Evolutionary conservation across 2,888 invertebrate species (phyloP).

Genomic region (Dryobota labecula): DNA sequence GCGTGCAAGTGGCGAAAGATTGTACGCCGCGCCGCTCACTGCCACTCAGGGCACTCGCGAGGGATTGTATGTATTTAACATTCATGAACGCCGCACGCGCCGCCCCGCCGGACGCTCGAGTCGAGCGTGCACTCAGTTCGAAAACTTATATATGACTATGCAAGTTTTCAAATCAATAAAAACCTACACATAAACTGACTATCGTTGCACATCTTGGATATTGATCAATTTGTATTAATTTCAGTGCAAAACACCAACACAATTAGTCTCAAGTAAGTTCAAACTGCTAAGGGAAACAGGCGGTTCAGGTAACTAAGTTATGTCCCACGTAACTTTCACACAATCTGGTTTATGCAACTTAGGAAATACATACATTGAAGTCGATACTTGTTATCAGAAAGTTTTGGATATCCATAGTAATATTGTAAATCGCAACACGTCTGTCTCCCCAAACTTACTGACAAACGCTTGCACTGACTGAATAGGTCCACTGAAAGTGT

Average conservation of each 20-base stretch:
- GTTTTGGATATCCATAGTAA: not conserved
- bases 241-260: slow-evolving; percentile 1
- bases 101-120: too few species aligned
- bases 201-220: not conserved
- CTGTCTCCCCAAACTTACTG: not conserved
- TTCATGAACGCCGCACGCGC: too few species aligned
- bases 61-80: too few species aligned
- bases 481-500: too few species aligned
- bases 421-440: not conserved
- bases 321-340: slow-evolving; percentile 19
- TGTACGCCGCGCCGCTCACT: too few species aligned
- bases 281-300: slow-evolving; percentile 7
- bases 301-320: slow-evolving; percentile 1
- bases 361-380: not conserved
- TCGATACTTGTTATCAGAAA: not conserved
- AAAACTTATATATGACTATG: not conserved
- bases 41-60: too few species aligned
- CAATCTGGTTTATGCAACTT: slow-evolving; percentile 23
- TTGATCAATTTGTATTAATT: not conserved
- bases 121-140: too few species aligned
- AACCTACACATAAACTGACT: not conserved
- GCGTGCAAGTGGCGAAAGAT: too few species aligned
- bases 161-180: too few species aligned
- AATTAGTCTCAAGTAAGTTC: slow-evolving; percentile 24
- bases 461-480: too few species aligned